Conservation (phyloP, 2,888 invertebrate genomes). For the Balanococcus diminutus region DNA sequence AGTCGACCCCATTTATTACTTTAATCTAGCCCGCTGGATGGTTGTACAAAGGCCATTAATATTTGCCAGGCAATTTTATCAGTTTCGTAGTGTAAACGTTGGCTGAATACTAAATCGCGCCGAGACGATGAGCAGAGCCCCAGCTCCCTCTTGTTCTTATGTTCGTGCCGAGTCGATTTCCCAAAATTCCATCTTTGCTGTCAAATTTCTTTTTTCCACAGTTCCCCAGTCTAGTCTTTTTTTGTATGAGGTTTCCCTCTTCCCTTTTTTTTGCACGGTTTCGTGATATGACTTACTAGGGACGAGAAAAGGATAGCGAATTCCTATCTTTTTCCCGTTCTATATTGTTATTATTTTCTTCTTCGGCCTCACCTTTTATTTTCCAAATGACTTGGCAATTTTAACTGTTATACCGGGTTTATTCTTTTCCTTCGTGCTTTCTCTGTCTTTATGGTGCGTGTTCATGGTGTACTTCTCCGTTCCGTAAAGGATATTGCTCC, state of each 20-base stretch:
- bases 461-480: background rate
- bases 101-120: conserved; percentile 51
- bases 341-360: conserved; percentile 54
- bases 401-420: background rate
- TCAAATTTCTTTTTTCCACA: conserved; percentile 46
- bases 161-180: conserved; percentile 37
- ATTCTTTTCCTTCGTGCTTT: background rate
- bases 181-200: conserved; percentile 53
- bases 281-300: conserved; percentile 49
- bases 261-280: background rate
- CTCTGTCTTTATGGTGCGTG: background rate
- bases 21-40: conserved; percentile 51
- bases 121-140: background rate
- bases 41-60: conserved; percentile 54
- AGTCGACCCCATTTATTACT: conserved; percentile 53
- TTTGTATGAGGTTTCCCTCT: background rate
- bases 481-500: background rate
- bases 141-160: background rate
- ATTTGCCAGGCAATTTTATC: conserved; percentile 55
- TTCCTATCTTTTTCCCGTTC: conserved; percentile 44
- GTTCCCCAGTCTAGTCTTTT: background rate
- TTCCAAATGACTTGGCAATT: conserved; percentile 55
- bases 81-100: conserved; percentile 54
- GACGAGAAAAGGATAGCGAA: conserved; percentile 2
- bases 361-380: conserved; percentile 52